phyloP scores from a whole-genome alignment of 1,140 invertebrate species.

The Helicoverpa armigera region DNA sequence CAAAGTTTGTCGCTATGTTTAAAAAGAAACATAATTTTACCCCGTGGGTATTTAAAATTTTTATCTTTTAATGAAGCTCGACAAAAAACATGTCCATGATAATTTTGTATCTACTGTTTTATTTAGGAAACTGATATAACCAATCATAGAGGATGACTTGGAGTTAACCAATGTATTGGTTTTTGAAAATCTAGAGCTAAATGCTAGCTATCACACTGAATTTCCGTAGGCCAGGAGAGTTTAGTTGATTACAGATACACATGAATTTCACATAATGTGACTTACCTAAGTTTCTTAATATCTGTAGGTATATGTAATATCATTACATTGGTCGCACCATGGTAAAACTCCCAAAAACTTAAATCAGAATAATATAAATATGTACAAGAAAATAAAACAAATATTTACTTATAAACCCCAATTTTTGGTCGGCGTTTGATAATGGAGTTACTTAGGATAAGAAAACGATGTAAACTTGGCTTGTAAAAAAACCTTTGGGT shows the following conservation, averaged over 20 bases:
- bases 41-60: not conserved
- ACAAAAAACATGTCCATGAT: not conserved
- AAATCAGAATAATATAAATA: constrained; percentile 20
- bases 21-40: not conserved
- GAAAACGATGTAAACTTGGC: constrained; percentile 2
- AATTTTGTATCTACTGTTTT: too few relatives aligned
- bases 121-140: not conserved
- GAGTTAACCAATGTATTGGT: constrained; percentile 9
- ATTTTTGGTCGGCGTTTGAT: constrained; percentile 18
- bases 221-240: not conserved
- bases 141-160: not conserved
- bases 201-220: not conserved
- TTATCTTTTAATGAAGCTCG: constrained; percentile 4
- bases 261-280: too few relatives aligned
- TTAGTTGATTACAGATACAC: not conserved
- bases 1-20: not conserved
- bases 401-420: constrained; percentile 30
- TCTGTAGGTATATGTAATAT: too few relatives aligned
- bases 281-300: too few relatives aligned
- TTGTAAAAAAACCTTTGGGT: not conserved
- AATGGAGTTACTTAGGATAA: constrained; percentile 36
- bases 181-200: not conserved
- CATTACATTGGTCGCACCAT: too few relatives aligned
- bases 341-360: not conserved
- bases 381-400: constrained; percentile 19